Base-by-base conservation (phyloP, 2,888 invertebrate genomes). In the Stegana nigrithorax region DNA sequence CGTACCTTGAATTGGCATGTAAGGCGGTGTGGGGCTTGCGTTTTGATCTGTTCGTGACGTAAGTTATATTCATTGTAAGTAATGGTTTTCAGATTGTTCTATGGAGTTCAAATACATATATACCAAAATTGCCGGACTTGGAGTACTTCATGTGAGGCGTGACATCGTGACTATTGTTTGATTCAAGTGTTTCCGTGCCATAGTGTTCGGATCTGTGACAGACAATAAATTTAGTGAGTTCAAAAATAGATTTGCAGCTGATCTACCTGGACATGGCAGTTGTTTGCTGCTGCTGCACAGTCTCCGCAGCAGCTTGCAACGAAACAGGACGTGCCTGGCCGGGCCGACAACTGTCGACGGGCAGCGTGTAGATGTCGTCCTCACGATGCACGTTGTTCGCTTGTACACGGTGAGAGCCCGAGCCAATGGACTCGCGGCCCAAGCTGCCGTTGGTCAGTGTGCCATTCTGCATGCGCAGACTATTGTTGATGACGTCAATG, bases 1-100 rank as follows among this genome's bases (percentile, higher is more conserved):
- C 74, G 92, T 92, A 53, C 92, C 92, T 83, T 91, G 92, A 75
- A 92, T 91, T 53, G 92, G 92, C 92, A 92, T 92, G 78, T 92
- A 92, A 60, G 92, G 91, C 6, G 91, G 91, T 44, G 88, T 88
- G 45, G 88, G 87, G 69, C 86, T 87, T 47, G 87, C 87, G 70
- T 73, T 81, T 69, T 87, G 86, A 71, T 90, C 90, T 76, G 60
- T 14, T 19, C 17, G 19, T 39, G 17, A 32, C 32, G 12, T n/a
- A 39, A 8, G 4, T 39, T n/a, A n/a, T n/a, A n/a, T n/a, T n/a
- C n/a, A n/a, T n/a, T 47, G n/a, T 14, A 14, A 3, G 2, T 14
- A 42, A 6, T 29, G 29, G 10, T 25, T 53, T n/a, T 36, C 39
- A 56, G 14, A 42, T 19, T 23, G 23, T n/a, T 23, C 36, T 12